A percentile compares a stretch with the other conserved stretches of the same genome.
These are phyloP conservation scores for Cassiopea xamachana DNA, from an alignment of 30 jellyfish, hydroid and myxozoan species.

Conservation along the genomic window DNA sequence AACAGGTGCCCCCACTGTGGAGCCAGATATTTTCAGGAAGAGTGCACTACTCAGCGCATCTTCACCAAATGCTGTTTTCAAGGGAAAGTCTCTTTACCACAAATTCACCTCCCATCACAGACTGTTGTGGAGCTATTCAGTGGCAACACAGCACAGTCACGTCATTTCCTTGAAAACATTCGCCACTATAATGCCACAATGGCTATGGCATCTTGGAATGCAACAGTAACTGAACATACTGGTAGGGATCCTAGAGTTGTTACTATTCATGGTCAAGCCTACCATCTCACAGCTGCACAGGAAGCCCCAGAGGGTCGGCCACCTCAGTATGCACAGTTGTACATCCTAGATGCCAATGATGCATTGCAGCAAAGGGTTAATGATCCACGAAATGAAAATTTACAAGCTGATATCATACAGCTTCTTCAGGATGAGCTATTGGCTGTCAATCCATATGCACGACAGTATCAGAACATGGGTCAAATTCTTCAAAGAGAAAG, in stretches of 20 bases:
- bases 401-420: no score
- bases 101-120: neutral
- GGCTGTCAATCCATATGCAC: no score
- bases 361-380: conserved; percentile 29
- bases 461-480: no score
- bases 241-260: conserved; percentile 44
- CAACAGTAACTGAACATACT: conserved; percentile 22
- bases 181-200: no score
- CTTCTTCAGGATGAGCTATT: no score
- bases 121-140: neutral
- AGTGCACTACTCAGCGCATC: neutral
- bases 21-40: neutral
- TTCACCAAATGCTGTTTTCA: no score
- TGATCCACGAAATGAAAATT: conserved; percentile 32
- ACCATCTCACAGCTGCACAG: conserved; percentile 43
- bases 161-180: no score
- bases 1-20: neutral
- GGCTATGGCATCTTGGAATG: no score
- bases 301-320: conserved; percentile 39
- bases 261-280: conserved; percentile 56
- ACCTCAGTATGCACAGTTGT: conserved; percentile 53
- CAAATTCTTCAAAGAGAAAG: no score
- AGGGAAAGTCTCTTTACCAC: neutral
- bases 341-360: no score
- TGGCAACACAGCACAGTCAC: no score